Evolutionary conservation across 2,113 vertebrate species (phyloP), one percentile per base, ranked within the genome.

Genomic region (Corythornis cristatus): DNA sequence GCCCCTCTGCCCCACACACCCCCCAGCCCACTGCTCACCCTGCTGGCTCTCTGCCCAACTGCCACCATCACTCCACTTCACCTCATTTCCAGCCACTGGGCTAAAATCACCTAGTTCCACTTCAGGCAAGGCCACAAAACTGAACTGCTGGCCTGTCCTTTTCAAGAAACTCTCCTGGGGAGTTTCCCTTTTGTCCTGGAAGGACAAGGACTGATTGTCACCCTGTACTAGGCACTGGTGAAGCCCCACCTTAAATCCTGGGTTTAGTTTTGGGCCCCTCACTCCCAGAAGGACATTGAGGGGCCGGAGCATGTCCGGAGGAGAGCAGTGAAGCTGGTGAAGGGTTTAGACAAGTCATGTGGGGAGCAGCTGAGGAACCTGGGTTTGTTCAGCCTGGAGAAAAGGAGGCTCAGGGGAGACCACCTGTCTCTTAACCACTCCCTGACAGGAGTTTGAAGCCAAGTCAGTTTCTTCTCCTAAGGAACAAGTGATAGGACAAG

Each of bases 31-130:
- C 68, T 25, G 35, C 51, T 75, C 2, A 4, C 40, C 57, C 7
- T 0, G 0, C 54, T 66, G 65, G 77, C 53, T 66, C 29, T 31
- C 48, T 73, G 62, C 71, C 68, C 8, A 10, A n/a, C 68, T 88
- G 84, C 68, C 28, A 8, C 50, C 1, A 5, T 56, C 0, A 1
- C 51, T 86, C 43, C 48, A 50, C 14, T 25, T 17, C 15, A 0
- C 2, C 0, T 42, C 77, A 40, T 31, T 51, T 60, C 10, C 43
- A 57, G 26, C 45, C 2, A 1, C 0, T 28, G 35, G 19, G n/a
- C 31, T 70, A 73, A 74, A 73, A 62, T 26, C n/a, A 23, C 26
- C 29, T 45, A 9, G 18, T 65, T 35, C 50, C 31, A 8, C 19
- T 15, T 53, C 45, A 72, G 60, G 16, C 43, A 23, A 48, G 22